These are phyloP conservation scores for Clavelina lepadiformis DNA, from an alignment of 23 tunicate genomes.

Conservation along the genomic window DNA sequence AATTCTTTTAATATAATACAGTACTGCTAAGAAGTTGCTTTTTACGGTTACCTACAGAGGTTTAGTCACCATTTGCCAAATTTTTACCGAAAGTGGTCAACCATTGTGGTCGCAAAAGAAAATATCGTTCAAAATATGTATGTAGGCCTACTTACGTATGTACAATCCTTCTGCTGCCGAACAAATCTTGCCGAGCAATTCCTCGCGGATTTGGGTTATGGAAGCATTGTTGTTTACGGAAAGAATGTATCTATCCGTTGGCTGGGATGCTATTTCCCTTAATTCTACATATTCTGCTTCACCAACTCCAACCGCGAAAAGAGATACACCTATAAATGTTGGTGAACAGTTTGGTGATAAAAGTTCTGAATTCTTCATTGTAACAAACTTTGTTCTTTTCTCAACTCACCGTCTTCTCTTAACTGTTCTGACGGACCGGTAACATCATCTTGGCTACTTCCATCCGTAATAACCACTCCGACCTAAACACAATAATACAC, in stretches of 20 bases:
- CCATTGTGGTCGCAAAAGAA: no score
- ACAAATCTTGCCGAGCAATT: constrained; percentile 24
- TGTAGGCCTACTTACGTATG: no score
- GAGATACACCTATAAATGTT: constrained; percentile 22
- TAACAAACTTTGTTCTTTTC: neutral
- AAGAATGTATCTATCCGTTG: constrained; percentile 10
- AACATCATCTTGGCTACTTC: constrained; percentile 88
- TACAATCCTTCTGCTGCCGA: constrained; percentile 18
- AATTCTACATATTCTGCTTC: constrained; percentile 47
- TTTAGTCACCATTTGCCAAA: no score
- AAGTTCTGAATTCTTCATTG: neutral
- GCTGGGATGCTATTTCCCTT: constrained; percentile 57
- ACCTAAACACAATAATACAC: no score
- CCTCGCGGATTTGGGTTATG: constrained; percentile 46
- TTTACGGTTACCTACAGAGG: no score
- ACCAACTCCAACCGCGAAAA: constrained; percentile 73
- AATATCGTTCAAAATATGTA: no score
- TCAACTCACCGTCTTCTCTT: constrained; percentile 28
- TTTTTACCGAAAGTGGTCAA: no score
- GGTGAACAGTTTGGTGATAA: neutral
- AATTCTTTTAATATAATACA: no score
- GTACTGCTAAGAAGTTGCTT: no score
- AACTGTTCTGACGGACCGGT: constrained; percentile 23
- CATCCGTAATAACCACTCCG: constrained; percentile 74
- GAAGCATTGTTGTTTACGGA: constrained; percentile 40